Conservation (phyloP, 2,888 invertebrate species). For the Palloptera scutellata region DNA sequence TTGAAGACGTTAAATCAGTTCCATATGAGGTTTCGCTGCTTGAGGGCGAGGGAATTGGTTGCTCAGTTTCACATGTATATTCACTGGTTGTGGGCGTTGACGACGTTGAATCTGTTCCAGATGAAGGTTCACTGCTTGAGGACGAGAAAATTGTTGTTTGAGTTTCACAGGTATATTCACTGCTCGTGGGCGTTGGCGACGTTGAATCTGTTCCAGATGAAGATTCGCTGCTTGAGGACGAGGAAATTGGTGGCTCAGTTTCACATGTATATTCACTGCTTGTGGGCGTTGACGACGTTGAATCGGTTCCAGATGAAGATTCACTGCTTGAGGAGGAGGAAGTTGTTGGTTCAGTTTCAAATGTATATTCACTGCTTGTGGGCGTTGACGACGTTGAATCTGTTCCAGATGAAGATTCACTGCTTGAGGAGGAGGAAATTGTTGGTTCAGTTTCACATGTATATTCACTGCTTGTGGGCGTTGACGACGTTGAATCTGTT, state of each 20-base stretch:
- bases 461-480: neutral
- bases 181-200: neutral
- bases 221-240: neutral
- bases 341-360: neutral
- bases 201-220: neutral
- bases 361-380: neutral
- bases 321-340: neutral
- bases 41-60: neutral
- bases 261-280: no score
- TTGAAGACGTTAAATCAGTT: neutral
- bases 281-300: neutral
- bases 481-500: neutral
- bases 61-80: neutral
- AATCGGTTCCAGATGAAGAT: neutral
- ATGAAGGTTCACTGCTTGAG: neutral
- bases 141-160: neutral
- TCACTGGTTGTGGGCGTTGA: neutral
- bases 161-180: neutral
- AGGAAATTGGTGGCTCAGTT: neutral
- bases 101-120: neutral
- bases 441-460: neutral
- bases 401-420: neutral
- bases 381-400: neutral
- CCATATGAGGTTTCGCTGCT: neutral
- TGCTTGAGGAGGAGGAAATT: neutral